Base-by-base conservation (phyloP, 2,888 invertebrate genomes). In the Sminthurinus aureus region DNA sequence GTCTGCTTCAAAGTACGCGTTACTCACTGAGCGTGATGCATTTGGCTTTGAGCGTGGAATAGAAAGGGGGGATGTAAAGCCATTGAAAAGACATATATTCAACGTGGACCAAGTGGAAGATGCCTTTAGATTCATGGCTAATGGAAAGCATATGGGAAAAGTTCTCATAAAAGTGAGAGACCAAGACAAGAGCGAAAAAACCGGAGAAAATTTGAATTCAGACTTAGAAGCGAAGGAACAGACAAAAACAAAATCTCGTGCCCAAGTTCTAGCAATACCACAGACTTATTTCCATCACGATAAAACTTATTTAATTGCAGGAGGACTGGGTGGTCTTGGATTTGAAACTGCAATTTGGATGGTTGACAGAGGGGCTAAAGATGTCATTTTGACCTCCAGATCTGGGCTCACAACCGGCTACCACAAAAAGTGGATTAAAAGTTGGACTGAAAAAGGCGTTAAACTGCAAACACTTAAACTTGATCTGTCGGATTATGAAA, bases 131-230 rank as follows among this genome's bases (percentile, higher is more conserved):
- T 97, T 93, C 89, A 93, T 93, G 92, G 92, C 94, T 0, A 93
- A 93, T 66, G 94, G 95, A 38, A 95, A 95, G 90, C 96, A 96
- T 89, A 94, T 95, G 81, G 96, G 96, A 75, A 96, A 96, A 91
- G 94, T 93, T n/a, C 87, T 92, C 13, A 89, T 93, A 75, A 90
- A 91, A 89, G 90, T 92, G 11, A 20, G 13, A 22, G 24, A 71
- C 13, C 22, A 22, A 71, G 20, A 71, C 20, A 20, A 9, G 11
- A 58, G 58, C 9, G 58, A n/a, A n/a, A n/a, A n/a, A n/a, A n/a
- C n/a, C n/a, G n/a, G n/a, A n/a, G n/a, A n/a, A n/a, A n/a, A n/a
- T n/a, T n/a, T n/a, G n/a, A n/a, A n/a, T n/a, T n/a, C n/a, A n/a
- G n/a, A n/a, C n/a, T n/a, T n/a, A n/a, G n/a, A 67, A 67, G 67